Conservation (phyloP, 2,797 vertebrate genomes). For the Champsocephalus esox region DNA sequence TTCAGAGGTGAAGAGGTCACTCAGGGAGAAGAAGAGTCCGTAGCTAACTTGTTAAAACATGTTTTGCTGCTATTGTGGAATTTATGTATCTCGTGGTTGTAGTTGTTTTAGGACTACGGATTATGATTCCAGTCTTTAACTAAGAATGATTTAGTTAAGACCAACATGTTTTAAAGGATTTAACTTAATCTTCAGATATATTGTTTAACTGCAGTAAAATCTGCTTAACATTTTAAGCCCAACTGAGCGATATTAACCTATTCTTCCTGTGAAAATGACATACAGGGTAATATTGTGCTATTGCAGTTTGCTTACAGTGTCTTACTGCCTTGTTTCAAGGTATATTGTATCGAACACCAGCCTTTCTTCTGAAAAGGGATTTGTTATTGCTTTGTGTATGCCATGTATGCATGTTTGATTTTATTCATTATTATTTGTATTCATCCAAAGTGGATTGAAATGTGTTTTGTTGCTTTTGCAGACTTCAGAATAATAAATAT, state of each 20-base stretch:
- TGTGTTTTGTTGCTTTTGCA: slow-evolving; percentile 49
- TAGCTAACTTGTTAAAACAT: background rate
- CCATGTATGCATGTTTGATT: slow-evolving; percentile 68
- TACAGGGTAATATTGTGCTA: slow-evolving; percentile 23
- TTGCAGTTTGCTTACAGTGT: slow-evolving; percentile 28
- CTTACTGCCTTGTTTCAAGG: slow-evolving; percentile 74
- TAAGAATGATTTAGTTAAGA: slow-evolving; percentile 43
- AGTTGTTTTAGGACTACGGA: slow-evolving; percentile 11
- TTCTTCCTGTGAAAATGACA: slow-evolving; percentile 22
- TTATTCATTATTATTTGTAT: slow-evolving; percentile 44
- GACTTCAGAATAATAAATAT: slow-evolving; percentile 59
- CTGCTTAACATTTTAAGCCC: slow-evolving; percentile 31
- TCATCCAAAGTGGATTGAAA: slow-evolving; percentile 70
- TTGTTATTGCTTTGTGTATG: slow-evolving; percentile 60
- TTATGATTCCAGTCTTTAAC: slow-evolving; percentile 19
- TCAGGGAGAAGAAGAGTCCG: slow-evolving; percentile 12
- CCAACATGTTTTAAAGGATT: slow-evolving; percentile 9
- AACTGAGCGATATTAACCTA: slow-evolving; percentile 17
- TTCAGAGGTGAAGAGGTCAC: slow-evolving; percentile 1
- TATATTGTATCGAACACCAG: slow-evolving; percentile 23
- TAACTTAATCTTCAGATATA: slow-evolving; percentile 11
- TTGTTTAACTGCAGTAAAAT: slow-evolving; percentile 34
- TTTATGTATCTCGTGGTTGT: slow-evolving; percentile 13
- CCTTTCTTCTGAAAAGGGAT: slow-evolving; percentile 74
- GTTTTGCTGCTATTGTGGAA: slow-evolving; percentile 59